Percentiles rank a stretch among this genome's conserved stretches.
phyloP scores from a whole-genome alignment of 2,888 invertebrate genomes.

The Mimachlamys varia region DNA sequence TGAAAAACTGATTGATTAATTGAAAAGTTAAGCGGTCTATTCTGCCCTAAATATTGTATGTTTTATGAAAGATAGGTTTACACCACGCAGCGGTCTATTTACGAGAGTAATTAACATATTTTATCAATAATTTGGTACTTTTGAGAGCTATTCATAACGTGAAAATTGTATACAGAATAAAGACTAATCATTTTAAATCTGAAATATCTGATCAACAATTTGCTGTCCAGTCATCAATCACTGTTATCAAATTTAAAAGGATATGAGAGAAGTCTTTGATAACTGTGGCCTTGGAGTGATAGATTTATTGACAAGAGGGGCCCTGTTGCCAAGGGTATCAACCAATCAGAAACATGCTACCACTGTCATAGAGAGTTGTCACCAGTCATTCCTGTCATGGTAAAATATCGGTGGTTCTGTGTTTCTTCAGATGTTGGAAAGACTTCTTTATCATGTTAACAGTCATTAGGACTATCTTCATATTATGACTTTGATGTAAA shows the following conservation, averaged over 20 bases:
- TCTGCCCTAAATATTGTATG: not conserved
- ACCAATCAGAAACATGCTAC: not conserved
- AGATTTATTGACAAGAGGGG: slow-evolving; percentile 36
- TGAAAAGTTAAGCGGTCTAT: not conserved
- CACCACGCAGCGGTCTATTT: not conserved
- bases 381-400: not conserved
- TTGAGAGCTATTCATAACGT: not conserved
- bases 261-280: slow-evolving; percentile 21
- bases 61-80: not conserved
- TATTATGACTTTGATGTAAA: not conserved
- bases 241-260: slow-evolving; percentile 37
- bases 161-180: slow-evolving; percentile 29
- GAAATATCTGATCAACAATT: slow-evolving; percentile 34
- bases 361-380: slow-evolving; percentile 20
- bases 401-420: not conserved
- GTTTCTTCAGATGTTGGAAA: not conserved
- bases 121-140: slow-evolving; percentile 5
- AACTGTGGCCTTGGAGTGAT: slow-evolving; percentile 34
- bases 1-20: slow-evolving; percentile 33
- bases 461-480: not conserved
- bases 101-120: not conserved
- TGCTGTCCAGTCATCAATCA: slow-evolving; percentile 30
- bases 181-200: not conserved
- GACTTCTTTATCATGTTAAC: not conserved
- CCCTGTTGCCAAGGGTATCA: not conserved